Evolutionary conservation across 2,113 vertebrate genomes (phyloP).

Genomic region (Aspiorhynchus laticeps): DNA sequence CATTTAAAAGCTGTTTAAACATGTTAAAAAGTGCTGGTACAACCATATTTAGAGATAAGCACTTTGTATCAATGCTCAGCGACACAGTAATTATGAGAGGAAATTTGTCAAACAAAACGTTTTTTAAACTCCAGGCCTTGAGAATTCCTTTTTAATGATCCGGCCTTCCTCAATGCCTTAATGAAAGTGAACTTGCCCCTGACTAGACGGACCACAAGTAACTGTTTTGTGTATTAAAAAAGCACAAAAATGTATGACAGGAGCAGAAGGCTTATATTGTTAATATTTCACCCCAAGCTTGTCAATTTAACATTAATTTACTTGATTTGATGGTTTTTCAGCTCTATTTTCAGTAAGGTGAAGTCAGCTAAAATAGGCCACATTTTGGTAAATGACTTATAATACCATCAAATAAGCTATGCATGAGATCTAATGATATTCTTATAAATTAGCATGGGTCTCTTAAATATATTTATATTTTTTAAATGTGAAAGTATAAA

Average conservation of each 20-base stretch:
- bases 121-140: conserved; percentile 3
- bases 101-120: conserved; percentile 35
- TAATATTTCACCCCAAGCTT: not conserved
- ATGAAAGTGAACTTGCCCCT: conserved; percentile 1
- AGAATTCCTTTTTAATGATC: conserved; percentile 30
- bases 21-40: conserved; percentile 34
- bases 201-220: not conserved
- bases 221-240: not conserved
- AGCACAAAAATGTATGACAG: not conserved
- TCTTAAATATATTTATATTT: too few species aligned
- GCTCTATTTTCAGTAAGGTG: not conserved
- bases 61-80: conserved; percentile 30
- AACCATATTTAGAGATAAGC: conserved; percentile 42
- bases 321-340: not conserved
- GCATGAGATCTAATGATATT: too few species aligned
- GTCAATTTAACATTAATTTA: not conserved
- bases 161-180: not conserved
- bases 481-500: too few species aligned
- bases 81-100: conserved; percentile 6
- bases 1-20: conserved; percentile 46
- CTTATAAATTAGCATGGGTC: too few species aligned
- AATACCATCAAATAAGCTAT: too few species aligned
- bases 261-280: not conserved
- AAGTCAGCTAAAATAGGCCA: too few species aligned
- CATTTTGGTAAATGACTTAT: too few species aligned